A percentile compares a stretch with the other conserved stretches of the same genome.
Conservation (phyloP, 2,113 vertebrate species). For the Polypterus senegalus region DNA sequence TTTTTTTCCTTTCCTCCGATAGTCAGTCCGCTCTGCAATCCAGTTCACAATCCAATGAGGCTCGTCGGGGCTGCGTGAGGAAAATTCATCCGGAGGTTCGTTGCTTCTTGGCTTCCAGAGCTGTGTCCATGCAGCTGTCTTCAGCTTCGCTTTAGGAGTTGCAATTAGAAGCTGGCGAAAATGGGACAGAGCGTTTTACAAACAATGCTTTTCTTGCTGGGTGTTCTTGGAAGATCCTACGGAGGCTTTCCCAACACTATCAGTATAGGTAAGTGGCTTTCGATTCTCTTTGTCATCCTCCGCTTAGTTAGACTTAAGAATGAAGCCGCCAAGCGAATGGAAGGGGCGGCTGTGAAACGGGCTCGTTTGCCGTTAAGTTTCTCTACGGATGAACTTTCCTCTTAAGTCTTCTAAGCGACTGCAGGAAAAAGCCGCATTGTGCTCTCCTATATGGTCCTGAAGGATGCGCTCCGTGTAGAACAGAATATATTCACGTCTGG, state of each 20-base stretch:
- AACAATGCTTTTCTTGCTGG: slow-evolving; percentile 65
- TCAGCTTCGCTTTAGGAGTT: slow-evolving; percentile 62
- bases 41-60: slow-evolving; percentile 51
- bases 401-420: no score
- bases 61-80: slow-evolving; percentile 53
- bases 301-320: no score
- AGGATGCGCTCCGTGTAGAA: no score
- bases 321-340: no score
- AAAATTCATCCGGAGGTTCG: slow-evolving; percentile 38
- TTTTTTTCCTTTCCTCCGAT: slow-evolving; percentile 18
- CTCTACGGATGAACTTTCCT: no score
- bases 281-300: no score
- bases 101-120: slow-evolving; percentile 39
- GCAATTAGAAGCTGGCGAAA: slow-evolving; percentile 62
- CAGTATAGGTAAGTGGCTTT: slow-evolving; percentile 80
- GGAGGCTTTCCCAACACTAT: slow-evolving; percentile 93
- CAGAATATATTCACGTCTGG: no score
- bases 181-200: slow-evolving; percentile 70
- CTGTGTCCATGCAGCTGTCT: slow-evolving; percentile 61
- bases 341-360: no score
- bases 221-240: slow-evolving; percentile 65
- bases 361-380: no score
- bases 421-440: no score
- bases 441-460: no score
- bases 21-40: slow-evolving; percentile 41